Evolutionary conservation across 2,113 vertebrate species (phyloP).

Genomic region (Siniperca chuatsi): DNA sequence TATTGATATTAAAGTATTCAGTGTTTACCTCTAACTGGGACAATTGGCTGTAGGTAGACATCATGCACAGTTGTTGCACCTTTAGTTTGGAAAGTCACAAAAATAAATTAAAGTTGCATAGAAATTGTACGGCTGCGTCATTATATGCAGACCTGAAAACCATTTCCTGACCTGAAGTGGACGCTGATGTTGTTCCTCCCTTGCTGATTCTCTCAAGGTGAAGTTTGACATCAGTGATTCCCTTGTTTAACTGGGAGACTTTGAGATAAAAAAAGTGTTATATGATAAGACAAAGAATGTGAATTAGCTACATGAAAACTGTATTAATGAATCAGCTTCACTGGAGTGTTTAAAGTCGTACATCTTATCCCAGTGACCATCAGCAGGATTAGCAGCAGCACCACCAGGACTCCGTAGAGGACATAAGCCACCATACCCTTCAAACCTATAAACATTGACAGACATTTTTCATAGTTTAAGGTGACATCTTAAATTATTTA

Average conservation of each 20-base stretch:
- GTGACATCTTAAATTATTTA: background rate
- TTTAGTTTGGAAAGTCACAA: background rate
- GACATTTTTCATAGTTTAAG: background rate
- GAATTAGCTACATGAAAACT: background rate
- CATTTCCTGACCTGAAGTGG: constrained; percentile 28
- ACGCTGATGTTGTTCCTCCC: background rate
- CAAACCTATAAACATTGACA: constrained; percentile 38
- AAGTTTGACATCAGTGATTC: constrained; percentile 59
- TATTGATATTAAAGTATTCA: background rate
- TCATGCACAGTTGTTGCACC: background rate
- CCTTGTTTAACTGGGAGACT: constrained; percentile 66
- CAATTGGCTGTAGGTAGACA: background rate
- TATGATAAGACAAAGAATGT: background rate
- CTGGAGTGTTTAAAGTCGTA: constrained; percentile 1
- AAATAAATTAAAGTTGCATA: rapidly evolving
- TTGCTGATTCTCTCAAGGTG: constrained; percentile 19
- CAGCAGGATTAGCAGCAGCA: constrained; percentile 66
- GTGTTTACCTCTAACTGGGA: constrained; percentile 58
- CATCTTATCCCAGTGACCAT: constrained; percentile 70
- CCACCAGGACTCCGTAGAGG: constrained; percentile 62
- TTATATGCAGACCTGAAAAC: background rate
- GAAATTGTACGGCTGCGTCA: background rate
- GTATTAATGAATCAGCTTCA: background rate
- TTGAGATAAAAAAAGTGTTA: background rate
- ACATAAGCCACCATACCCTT: constrained; percentile 35